These are phyloP conservation scores for Gymnocypris eckloni DNA, from an alignment of 2,797 vertebrate species.

Conservation along the genomic window DNA sequence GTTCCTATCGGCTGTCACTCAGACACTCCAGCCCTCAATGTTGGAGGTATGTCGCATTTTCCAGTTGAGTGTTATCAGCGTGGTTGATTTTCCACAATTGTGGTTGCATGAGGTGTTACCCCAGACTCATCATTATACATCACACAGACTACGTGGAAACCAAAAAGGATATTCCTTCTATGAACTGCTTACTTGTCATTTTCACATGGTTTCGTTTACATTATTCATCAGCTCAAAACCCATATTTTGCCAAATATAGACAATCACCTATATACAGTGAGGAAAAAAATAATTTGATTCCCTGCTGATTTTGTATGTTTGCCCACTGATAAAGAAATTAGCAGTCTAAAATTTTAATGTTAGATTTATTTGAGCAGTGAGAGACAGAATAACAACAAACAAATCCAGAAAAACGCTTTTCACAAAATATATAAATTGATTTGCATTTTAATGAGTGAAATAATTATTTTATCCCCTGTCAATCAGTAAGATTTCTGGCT, in stretches of 20 bases:
- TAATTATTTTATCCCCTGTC: no score
- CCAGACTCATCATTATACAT: not conserved
- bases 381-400: no score
- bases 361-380: no score
- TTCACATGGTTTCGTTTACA: not conserved
- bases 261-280: not conserved
- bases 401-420: no score
- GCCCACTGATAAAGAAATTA: no score
- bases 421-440: no score
- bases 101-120: constrained; percentile 22
- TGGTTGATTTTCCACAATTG: constrained; percentile 1
- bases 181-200: not conserved
- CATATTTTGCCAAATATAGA: constrained; percentile 5
- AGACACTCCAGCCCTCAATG: not conserved
- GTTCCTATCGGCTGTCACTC: not conserved
- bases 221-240: not conserved
- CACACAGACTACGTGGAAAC: constrained; percentile 20
- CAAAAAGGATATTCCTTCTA: constrained; percentile 26
- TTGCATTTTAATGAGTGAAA: no score
- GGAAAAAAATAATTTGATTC: no score
- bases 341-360: no score
- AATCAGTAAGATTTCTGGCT: no score
- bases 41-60: constrained; percentile 20
- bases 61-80: not conserved
- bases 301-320: no score